phyloP scores from a whole-genome alignment of 35 echinoderm and acorn worm genomes.

The Amphiura filiformis region DNA sequence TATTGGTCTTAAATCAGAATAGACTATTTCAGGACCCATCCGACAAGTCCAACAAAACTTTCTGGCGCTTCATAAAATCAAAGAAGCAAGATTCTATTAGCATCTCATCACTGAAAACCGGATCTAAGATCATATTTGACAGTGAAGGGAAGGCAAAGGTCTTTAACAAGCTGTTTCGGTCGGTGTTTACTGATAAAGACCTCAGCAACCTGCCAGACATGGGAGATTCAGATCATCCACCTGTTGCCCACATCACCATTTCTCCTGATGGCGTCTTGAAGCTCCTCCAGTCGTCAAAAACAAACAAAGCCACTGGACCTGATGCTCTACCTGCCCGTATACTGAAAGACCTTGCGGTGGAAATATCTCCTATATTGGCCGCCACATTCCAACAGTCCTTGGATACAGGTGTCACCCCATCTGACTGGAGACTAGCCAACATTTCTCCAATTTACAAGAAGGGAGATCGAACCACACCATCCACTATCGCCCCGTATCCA shows the following conservation, averaged over 20 bases:
- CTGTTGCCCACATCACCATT: background rate
- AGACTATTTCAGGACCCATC: background rate
- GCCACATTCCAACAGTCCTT: slow-evolving; percentile 29
- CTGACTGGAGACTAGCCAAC: slow-evolving; percentile 14
- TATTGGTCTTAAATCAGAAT: background rate
- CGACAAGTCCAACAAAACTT: background rate
- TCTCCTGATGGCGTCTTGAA: background rate
- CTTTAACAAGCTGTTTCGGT: background rate
- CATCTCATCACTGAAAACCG: background rate
- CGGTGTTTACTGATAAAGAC: background rate
- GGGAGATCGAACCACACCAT: background rate
- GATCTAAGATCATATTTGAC: background rate
- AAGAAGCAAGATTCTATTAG: background rate
- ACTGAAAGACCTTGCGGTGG: slow-evolving; percentile 25
- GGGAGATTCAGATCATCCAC: background rate
- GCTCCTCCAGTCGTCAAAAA: background rate
- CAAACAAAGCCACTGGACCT: slow-evolving; percentile 1
- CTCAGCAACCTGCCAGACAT: background rate
- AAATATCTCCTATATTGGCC: slow-evolving; percentile 11
- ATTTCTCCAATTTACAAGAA: slow-evolving; percentile 13
- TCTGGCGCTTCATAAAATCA: background rate
- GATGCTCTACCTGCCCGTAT: slow-evolving; percentile 21
- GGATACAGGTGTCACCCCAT: slow-evolving; percentile 1
- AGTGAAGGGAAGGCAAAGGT: background rate
- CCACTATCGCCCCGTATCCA: slow-evolving; percentile 38